A percentile compares a stretch with the other conserved stretches of the same genome.
Evolutionary conservation across 2,113 vertebrate species (phyloP).

Genomic region (Columbina picui): DNA sequence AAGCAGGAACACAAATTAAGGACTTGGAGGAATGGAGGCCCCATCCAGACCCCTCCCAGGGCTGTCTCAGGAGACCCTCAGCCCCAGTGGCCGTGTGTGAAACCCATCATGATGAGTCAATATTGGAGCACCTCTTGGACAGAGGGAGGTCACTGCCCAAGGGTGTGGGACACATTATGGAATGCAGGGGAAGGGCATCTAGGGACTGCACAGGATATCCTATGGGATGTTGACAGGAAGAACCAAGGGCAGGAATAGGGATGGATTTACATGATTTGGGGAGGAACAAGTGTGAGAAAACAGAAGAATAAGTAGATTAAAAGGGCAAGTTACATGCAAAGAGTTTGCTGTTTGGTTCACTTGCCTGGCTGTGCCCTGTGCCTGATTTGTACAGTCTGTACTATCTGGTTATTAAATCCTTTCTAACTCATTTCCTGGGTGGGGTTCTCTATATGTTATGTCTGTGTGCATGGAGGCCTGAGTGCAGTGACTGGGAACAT

Average conservation of each 20-base stretch:
- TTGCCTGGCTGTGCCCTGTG: rapidly evolving
- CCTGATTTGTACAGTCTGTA: neutral
- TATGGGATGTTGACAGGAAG: neutral
- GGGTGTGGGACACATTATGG: rapidly evolving
- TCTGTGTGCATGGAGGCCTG: no score
- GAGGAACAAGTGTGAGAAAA: neutral
- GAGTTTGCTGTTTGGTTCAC: neutral
- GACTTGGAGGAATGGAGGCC: neutral
- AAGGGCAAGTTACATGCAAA: neutral
- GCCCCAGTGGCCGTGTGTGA: neutral
- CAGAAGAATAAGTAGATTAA: neutral
- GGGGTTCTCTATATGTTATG: neutral
- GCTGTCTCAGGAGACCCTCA: neutral
- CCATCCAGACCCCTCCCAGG: neutral
- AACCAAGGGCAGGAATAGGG: neutral
- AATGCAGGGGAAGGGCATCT: neutral
- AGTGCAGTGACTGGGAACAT: neutral
- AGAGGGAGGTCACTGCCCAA: no score
- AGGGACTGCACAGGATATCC: neutral
- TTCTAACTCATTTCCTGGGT: neutral
- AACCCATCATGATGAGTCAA: rapidly evolving
- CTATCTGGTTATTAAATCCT: neutral
- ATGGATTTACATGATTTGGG: neutral
- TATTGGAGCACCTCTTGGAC: neutral
- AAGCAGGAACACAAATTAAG: neutral